A percentile compares a stretch with the other conserved stretches of the same genome.
Conservation (phyloP, 2,888 invertebrate species). For the Apamea anceps region DNA sequence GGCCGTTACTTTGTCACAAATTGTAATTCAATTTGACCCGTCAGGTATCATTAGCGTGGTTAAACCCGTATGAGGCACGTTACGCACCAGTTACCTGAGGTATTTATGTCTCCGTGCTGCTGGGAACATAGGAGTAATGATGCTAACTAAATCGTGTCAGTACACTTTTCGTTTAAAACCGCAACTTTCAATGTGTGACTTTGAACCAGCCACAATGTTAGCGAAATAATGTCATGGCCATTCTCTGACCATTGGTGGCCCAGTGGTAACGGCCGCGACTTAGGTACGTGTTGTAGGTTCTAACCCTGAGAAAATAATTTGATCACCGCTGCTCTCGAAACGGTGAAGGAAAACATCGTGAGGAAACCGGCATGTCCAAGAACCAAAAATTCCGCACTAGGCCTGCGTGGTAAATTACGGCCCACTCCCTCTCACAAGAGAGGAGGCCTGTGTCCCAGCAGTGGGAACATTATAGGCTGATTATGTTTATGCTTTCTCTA, state of each 20-base stretch:
- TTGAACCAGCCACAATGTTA: conserved; percentile 10
- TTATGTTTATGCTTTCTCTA: not conserved
- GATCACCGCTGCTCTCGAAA: too few species aligned
- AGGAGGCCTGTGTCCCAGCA: too few species aligned
- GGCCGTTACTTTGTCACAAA: conserved; percentile 3
- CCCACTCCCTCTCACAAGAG: too few species aligned
- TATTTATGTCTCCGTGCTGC: conserved; percentile 43
- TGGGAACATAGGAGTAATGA: conserved; percentile 5
- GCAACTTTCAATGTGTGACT: conserved; percentile 8
- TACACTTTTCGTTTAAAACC: not conserved
- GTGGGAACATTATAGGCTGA: too few species aligned
- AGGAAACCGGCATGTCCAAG: too few species aligned
- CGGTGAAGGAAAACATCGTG: too few species aligned
- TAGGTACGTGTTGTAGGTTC: too few species aligned
- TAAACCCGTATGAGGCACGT: conserved; percentile 39
- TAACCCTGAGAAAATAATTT: too few species aligned
- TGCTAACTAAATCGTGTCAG: not conserved
- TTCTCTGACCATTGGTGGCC: not conserved
- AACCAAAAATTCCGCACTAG: too few species aligned
- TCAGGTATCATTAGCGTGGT: conserved; percentile 43
- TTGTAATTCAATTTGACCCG: conserved; percentile 29
- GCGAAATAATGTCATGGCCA: not conserved
- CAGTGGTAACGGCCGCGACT: too few species aligned
- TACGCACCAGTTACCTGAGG: conserved; percentile 31
- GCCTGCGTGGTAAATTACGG: too few species aligned